Conservation (phyloP, 2,888 invertebrate species). For the Liopterus haemorrhoidalis region DNA sequence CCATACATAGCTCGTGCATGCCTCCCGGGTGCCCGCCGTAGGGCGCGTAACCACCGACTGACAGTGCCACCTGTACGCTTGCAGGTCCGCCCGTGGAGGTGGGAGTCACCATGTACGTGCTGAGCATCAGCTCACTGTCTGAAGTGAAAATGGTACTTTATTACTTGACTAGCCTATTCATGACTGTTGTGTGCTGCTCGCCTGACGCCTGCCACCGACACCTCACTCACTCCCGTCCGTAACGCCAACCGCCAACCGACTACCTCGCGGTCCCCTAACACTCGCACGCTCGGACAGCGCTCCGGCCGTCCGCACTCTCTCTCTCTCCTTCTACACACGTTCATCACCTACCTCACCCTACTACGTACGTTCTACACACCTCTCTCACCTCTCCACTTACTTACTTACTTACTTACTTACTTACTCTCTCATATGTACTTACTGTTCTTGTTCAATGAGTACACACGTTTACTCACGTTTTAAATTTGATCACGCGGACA, state of each 20-base stretch:
- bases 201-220: conserved; percentile 25
- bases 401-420: neutral
- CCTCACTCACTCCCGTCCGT: conserved; percentile 16
- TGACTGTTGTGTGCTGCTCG: conserved; percentile 22
- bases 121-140: conserved; percentile 96
- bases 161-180: conserved; percentile 19
- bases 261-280: conserved; percentile 8
- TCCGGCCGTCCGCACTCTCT: conserved; percentile 5
- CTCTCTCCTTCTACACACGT: conserved; percentile 9
- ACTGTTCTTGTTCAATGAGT: no score
- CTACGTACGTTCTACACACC: neutral
- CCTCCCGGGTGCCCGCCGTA: conserved; percentile 20
- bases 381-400: neutral
- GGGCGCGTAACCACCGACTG: conserved; percentile 30
- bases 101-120: conserved; percentile 96
- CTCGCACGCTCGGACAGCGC: conserved; percentile 20
- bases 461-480: no score
- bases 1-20: conserved; percentile 23
- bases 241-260: conserved; percentile 18
- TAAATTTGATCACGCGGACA: no score
- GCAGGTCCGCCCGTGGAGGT: conserved; percentile 80
- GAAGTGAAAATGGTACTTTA: conserved; percentile 89
- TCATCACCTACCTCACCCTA: neutral
- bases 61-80: conserved; percentile 32
- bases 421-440: no score